Base-by-base conservation (phyloP, 1,140 invertebrate genomes). In the Magallana angulata region DNA sequence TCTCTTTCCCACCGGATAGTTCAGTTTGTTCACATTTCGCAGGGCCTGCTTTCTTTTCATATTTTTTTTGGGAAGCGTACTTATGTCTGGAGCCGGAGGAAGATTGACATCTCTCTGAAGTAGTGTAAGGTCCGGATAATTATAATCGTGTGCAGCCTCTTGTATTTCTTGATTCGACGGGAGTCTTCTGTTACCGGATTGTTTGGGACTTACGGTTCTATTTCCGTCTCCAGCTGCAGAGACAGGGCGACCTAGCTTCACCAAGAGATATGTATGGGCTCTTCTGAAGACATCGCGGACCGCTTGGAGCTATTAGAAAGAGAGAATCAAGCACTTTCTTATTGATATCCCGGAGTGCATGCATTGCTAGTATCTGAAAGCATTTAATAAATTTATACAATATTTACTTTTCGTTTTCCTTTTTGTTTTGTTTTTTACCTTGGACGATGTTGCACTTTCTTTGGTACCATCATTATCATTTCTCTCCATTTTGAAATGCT, bases 191-290 rank as follows among this genome's bases (percentile, higher is more conserved):
- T 16, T 64, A 36, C 24, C 24, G 7, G 68, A 76, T 11, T 12
- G 7, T 76, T 76, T 76, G 18, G 30, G 68, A 30, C 68, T 76
- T 36, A 30, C 68, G 24, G 18, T 30, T 18, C 2, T 2, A 30
- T 76, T 12, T 36, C 7, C 24, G 30, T 12, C 7, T 12, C 36
- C 68, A 9, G 36, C 36, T 30, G 24, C 68, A 11, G 68, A 76
- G 8, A 76, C 68, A 24, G 68, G 68, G 36, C 64, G 64, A 18
- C 68, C 24, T 30, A 76, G 68, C 24, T 76, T 76, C 68, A 76
- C 36, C 68, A 76, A 30, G 14, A 76, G 18, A 36, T 30, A 30
- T 16, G n/a, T 62, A 12, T 62, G 60, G 24, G 36, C 24, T 30
- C 68, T 18, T 76, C 68, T 76, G 9, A 76, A 18, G 24, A 30